Percentiles rank a stretch among this genome's conserved stretches.
These are phyloP conservation scores for Crotalus tigris DNA, from an alignment of 2,113 vertebrate genomes.

Conservation along the genomic window DNA sequence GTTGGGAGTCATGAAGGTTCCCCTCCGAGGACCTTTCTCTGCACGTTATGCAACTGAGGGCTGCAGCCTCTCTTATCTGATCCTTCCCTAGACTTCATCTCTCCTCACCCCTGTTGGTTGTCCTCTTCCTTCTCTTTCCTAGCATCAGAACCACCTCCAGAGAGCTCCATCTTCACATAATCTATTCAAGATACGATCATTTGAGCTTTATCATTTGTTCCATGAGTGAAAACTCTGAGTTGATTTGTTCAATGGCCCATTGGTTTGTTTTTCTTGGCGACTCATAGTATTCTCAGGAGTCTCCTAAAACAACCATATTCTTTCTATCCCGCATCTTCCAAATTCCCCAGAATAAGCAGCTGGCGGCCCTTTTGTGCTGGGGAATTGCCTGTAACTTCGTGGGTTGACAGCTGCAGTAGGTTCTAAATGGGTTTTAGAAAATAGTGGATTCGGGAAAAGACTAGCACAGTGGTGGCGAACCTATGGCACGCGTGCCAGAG, in stretches of 20 bases:
- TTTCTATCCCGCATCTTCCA: background rate
- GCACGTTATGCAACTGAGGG: no score
- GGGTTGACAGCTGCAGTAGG: background rate
- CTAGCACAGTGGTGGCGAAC: background rate
- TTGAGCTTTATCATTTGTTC: background rate
- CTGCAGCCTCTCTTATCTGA: background rate
- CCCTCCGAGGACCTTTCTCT: no score
- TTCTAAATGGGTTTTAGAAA: background rate
- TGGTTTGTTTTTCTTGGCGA: background rate
- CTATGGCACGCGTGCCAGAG: no score
- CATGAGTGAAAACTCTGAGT: background rate
- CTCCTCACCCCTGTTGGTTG: background rate
- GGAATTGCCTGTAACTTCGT: background rate
- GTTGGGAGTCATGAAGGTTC: no score
- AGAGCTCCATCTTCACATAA: background rate
- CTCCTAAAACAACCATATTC: background rate
- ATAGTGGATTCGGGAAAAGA: background rate
- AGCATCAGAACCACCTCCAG: background rate
- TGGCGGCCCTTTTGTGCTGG: background rate
- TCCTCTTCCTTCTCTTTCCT: background rate
- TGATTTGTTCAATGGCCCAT: background rate
- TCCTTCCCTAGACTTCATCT: background rate
- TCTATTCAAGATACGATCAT: background rate
- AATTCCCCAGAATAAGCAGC: background rate
- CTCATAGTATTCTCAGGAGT: background rate